Evolutionary conservation across 2,888 invertebrate genomes (phyloP), one percentile per base, ranked within the genome.

Genomic region (Stegophylla sp.): DNA sequence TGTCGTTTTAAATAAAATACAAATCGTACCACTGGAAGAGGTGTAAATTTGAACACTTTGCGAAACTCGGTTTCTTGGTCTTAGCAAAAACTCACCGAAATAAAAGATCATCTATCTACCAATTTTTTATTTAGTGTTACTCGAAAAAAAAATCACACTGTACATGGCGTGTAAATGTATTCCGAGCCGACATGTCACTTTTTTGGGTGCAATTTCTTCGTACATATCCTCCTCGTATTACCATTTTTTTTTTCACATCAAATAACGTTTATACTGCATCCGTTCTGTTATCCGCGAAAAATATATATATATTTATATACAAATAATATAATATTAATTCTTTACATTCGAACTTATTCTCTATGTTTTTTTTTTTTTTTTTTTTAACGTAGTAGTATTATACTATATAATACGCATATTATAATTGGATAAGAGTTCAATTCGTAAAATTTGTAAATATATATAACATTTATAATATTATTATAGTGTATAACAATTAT

Each of bases 371-470:
- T 64, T n/a, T n/a, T n/a, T n/a, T n/a, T n/a, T n/a, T n/a, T n/a
- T n/a, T n/a, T n/a, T n/a, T n/a, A 43, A 17, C 13, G 41, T 13
- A 20, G 41, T 43, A 43, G 20, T 43, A n/a, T n/a, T n/a, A n/a
- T n/a, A n/a, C n/a, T n/a, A n/a, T n/a, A n/a, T n/a, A n/a, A n/a
- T n/a, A 34, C 34, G 34, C 7, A 34, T 64, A 43, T 64, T 20
- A 64, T 43, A 13, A 9, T 34, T 13, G 4, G 13, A 64, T 41
- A 13, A n/a, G 5, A n/a, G 45, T 63, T 48, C 48, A 15, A 5
- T 34, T 23, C 48, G 34, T 51, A 5, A 63, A 48, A 74, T 48
- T 63, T 74, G 74, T 74, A 74, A 51, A 74, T 74, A 74, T 73
- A 61, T 12, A 72, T 34, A 7, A 34, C 34, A 34, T 34, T 34